Evolutionary conservation across 2,113 vertebrate species (phyloP).

Genomic region (Sylvilagus bachmani): DNA sequence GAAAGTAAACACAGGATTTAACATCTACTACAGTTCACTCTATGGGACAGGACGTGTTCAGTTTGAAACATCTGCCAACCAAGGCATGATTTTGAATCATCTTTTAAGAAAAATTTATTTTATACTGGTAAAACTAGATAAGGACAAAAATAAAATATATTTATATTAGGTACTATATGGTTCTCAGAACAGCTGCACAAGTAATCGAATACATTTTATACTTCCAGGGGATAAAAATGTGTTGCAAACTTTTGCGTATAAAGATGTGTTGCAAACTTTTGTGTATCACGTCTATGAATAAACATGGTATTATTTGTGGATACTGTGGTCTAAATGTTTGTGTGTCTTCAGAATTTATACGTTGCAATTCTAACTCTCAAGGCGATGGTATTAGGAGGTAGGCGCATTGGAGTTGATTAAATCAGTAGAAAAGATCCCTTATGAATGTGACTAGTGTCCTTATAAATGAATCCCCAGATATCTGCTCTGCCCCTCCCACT

Average conservation of each 20-base stretch:
- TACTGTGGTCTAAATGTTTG: not conserved
- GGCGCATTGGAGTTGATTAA: not conserved
- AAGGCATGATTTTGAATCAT: not conserved
- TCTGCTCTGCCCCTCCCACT: not conserved
- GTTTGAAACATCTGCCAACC: not conserved
- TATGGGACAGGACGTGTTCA: not conserved
- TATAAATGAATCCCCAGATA: accelerated
- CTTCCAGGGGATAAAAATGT: not conserved
- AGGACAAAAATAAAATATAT: not conserved
- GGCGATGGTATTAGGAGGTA: not conserved
- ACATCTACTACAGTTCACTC: not conserved
- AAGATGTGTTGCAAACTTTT: not conserved
- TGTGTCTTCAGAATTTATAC: not conserved
- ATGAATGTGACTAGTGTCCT: no score
- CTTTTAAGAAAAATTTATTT: slow-evolving; percentile 30
- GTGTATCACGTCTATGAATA: not conserved
- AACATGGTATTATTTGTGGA: not conserved
- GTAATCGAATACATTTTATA: not conserved
- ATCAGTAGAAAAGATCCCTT: not conserved
- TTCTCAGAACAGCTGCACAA: not conserved
- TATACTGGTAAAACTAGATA: not conserved
- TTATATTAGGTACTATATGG: not conserved
- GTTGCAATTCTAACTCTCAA: not conserved
- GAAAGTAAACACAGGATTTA: not conserved
- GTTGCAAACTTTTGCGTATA: not conserved